These are phyloP conservation scores for Oryzias curvinotus DNA, from an alignment of 2,113 vertebrate genomes.

Conservation along the genomic window DNA sequence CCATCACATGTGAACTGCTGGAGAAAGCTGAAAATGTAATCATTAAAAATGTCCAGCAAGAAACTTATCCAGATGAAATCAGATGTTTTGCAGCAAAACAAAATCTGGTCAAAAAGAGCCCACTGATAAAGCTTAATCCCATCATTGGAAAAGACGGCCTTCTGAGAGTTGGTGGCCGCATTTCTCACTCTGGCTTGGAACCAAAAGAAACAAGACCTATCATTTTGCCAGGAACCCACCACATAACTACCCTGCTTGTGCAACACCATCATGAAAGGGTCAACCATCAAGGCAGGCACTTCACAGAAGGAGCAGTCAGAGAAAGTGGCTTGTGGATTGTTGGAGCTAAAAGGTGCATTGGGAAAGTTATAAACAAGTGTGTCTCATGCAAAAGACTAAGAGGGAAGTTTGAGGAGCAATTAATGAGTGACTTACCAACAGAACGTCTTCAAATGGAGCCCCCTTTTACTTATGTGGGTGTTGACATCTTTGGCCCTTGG, in stretches of 20 bases:
- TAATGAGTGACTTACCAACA: conserved; percentile 34
- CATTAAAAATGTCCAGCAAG: conserved; percentile 18
- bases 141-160: neutral
- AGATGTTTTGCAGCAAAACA: neutral
- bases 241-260: neutral
- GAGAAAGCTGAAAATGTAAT: conserved; percentile 7
- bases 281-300: neutral
- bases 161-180: neutral
- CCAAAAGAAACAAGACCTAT: neutral
- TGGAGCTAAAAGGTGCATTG: neutral
- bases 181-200: neutral
- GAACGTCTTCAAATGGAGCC: conserved; percentile 5
- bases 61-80: conserved; percentile 16
- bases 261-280: neutral
- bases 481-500: conserved; percentile 8
- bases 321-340: neutral
- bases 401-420: conserved; percentile 15
- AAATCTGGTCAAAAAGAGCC: neutral
- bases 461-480: neutral
- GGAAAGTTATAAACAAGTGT: neutral
- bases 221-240: conserved; percentile 1
- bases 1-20: conserved; percentile 1
- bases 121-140: conserved; percentile 5
- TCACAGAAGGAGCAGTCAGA: neutral
- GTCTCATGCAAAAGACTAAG: conserved; percentile 26